These are phyloP conservation scores for Rhorus exstirpatorius DNA, from an alignment of 2,888 invertebrate species.

Conservation along the genomic window DNA sequence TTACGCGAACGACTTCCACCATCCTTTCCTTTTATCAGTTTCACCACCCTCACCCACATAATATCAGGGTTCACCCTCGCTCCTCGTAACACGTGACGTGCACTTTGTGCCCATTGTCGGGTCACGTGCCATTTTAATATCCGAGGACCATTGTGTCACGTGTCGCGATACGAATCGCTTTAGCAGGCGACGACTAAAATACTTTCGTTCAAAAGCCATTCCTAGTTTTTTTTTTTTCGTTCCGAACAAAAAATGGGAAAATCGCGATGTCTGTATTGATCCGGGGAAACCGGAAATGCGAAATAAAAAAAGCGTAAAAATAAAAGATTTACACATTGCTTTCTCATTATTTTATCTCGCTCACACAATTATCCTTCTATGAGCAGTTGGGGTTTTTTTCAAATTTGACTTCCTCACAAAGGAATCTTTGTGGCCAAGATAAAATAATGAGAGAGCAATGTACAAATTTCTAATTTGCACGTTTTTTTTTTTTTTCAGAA, in stretches of 20 bases:
- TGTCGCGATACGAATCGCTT: constrained; percentile 74
- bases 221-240: background rate
- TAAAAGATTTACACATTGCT: no score
- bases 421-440: no score
- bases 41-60: constrained; percentile 26
- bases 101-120: constrained; percentile 81
- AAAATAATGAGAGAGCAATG: no score
- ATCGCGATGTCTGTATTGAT: constrained; percentile 9
- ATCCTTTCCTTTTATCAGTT: constrained; percentile 44
- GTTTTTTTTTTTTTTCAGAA: no score
- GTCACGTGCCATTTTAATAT: constrained; percentile 84
- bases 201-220: constrained; percentile 31
- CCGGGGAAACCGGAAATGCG: no score
- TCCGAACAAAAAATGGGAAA: background rate
- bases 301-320: background rate
- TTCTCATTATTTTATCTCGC: no score
- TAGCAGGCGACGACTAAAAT: constrained; percentile 29
- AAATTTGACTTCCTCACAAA: no score
- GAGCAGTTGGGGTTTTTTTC: no score
- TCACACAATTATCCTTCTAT: no score
- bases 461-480: no score
- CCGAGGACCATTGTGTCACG: constrained; percentile 75
- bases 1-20: constrained; percentile 68
- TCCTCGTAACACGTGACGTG: constrained; percentile 80
- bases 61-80: constrained; percentile 58